Evolutionary conservation across 2,888 invertebrate genomes (phyloP), one percentile per base, ranked within the genome.

Genomic region (Sylvicola cinctus): DNA sequence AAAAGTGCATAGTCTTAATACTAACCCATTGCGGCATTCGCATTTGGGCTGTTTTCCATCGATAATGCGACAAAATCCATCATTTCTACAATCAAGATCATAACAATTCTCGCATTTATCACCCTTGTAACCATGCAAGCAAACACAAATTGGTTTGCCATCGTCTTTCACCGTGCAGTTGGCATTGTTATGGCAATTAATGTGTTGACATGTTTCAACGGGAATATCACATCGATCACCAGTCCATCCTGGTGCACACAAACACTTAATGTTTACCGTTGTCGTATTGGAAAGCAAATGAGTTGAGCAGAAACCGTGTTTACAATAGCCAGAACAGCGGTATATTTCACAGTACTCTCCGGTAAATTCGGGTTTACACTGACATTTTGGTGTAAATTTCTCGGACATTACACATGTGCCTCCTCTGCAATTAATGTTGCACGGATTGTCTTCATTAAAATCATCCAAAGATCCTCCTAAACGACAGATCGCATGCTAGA

Each of bases 311-410:
- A 60, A 46, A 26, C 68, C 73, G 40, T 68, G 65, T 48, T 74
- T 59, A 46, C 79, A 79, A 49, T 65, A 66, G 31, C 69, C 70
- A 3, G 74, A 69, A 49, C 79, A 79, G 36, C 69, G 63, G 51
- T 70, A 74, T 45, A 67, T 65, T 49, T 74, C 68, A 56, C 81
- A 81, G 32, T 62, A 53, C 39, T 65, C 61, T 13, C 81, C 78
- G 28, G 64, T 62, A 53, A 70, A 81, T 32, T 63, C 61, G 1
- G 68, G 56, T 20, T 65, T 61, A 46, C 81, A 80, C 41, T 62
- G 53, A 58, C 80, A 80, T 50, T 66, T 62, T 12, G 65, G 67
- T 16, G 62, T 61, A 43, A 62, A 55, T 29, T 60, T 55, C 3
- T 59, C 54, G 20, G 20, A 20, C 31, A 65, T 46, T 43, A 61